phyloP scores from a whole-genome alignment of 2,797 vertebrate species.

The Dipus sagitta region DNA sequence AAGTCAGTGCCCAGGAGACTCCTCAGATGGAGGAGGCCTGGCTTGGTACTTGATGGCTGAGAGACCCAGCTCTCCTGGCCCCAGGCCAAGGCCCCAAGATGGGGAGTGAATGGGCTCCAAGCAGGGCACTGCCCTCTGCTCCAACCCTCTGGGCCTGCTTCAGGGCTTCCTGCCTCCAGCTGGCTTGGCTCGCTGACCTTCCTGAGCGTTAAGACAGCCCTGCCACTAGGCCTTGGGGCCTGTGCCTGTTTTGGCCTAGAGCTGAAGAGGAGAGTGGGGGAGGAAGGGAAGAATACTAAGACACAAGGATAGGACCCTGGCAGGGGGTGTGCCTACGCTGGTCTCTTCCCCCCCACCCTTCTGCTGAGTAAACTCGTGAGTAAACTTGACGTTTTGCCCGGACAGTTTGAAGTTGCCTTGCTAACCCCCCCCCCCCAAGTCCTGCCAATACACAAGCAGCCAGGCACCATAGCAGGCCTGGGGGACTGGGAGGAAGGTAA shows the following conservation, averaged over 20 bases:
- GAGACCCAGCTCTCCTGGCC: conserved; percentile 60
- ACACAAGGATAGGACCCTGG: conserved; percentile 83
- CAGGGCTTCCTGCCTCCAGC: conserved; percentile 62
- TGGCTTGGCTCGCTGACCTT: conserved; percentile 42
- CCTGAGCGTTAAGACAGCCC: conserved; percentile 40
- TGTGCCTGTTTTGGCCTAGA: conserved; percentile 69
- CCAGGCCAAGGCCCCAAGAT: conserved; percentile 46
- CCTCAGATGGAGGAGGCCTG: background rate
- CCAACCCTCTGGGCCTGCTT: conserved; percentile 70
- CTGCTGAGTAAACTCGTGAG: conserved; percentile 86
- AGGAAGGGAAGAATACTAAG: conserved; percentile 74
- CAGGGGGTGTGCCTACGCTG: conserved; percentile 83
- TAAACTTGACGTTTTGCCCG: conserved; percentile 86
- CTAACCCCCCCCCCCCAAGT: conserved; percentile 50
- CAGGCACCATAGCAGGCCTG: conserved; percentile 74
- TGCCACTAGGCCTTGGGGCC: conserved; percentile 70
- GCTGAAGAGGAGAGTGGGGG: conserved; percentile 68
- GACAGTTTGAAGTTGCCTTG: conserved; percentile 85
- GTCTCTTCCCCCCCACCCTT: conserved; percentile 81
- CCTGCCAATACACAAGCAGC: conserved; percentile 76
- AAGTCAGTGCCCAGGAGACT: conserved; percentile 62
- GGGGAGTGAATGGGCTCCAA: conserved; percentile 60
- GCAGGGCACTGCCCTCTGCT: conserved; percentile 62
- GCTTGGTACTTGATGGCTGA: conserved; percentile 11
- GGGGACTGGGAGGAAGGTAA: conserved; percentile 58